These are phyloP conservation scores for Diachrysia chrysitis DNA, from an alignment of 2,888 invertebrate genomes.

Conservation along the genomic window DNA sequence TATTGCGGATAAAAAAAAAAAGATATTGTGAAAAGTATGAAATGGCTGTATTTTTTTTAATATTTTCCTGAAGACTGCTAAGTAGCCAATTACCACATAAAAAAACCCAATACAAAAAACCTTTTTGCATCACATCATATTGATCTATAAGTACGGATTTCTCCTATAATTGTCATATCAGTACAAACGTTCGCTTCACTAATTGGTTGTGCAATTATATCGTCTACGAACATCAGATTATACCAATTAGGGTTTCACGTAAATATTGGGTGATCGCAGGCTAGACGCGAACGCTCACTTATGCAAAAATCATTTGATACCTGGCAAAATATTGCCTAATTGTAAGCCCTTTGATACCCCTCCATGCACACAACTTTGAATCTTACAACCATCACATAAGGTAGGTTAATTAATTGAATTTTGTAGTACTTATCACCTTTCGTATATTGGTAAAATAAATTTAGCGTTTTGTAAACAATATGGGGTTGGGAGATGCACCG, in stretches of 20 bases:
- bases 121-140: not conserved
- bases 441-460: conserved; percentile 14
- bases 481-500: conserved; percentile 15
- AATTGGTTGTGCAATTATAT: conserved; percentile 40
- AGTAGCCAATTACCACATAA: too few relatives aligned
- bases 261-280: conserved; percentile 22
- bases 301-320: conserved; percentile 30
- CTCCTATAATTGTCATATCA: not conserved
- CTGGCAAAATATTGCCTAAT: conserved; percentile 17
- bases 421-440: conserved; percentile 1
- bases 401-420: not conserved
- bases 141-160: not conserved
- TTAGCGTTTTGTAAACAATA: conserved; percentile 24
- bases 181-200: conserved; percentile 10
- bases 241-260: conserved; percentile 37
- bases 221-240: conserved; percentile 36
- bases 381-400: not conserved
- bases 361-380: not conserved
- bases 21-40: too few relatives aligned
- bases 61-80: too few relatives aligned
- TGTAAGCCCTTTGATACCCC: conserved; percentile 6
- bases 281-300: conserved; percentile 11
- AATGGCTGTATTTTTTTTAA: too few relatives aligned
- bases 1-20: too few relatives aligned
- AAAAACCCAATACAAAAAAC: not conserved